Evolutionary conservation across 1,140 invertebrate species (phyloP), one percentile per base, ranked within the genome.

Genomic region (Anoplophora glabripennis): DNA sequence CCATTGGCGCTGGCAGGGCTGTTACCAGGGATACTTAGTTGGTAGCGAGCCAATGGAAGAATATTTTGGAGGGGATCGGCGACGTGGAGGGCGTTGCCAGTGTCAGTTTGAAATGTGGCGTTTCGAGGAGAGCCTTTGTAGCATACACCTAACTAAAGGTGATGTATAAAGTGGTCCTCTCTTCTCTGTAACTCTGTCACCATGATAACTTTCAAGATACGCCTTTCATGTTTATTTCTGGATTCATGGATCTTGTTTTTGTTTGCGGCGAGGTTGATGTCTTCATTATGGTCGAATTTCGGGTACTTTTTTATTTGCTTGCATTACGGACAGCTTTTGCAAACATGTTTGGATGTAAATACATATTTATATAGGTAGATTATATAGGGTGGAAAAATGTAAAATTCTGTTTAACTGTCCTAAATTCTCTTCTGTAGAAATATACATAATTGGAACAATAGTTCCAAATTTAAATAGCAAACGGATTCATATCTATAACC

Each of bases 141-240:
- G 60, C 67, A 66, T 69, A 67, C 59, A 66, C 66, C 71, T 73
- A 72, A 73, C 71, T 71, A 71, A 66, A 73, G 65, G 63, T 72
- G 72, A 74, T 68, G 65, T 65, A 65, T 74, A 73, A 74, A 74
- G 72, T 74, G 72, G 72, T 70, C 59, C 52, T 66, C 70, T 68
- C 60, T 54, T 54, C 55, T 52, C 54, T 37, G 51, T 58, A 61
- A 51, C 63, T 42, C 58, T 57, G 56, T 57, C 63, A 68, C 60
- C 64, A 58, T 57, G 63, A 68, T 67, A 55, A 63, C 63, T 64
- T 61, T 58, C 58, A 49, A 67, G 65, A 67, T 67, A 67, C 65
- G 65, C 65, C 65, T 67, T 67, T 64, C 62, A 58, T 57, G 65
- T 67, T 61, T 67, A 61, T 67, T 64, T 62, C 59, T 49, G 55